phyloP scores from a whole-genome alignment of 2,113 vertebrate species.

The Aepyceros melampus region DNA sequence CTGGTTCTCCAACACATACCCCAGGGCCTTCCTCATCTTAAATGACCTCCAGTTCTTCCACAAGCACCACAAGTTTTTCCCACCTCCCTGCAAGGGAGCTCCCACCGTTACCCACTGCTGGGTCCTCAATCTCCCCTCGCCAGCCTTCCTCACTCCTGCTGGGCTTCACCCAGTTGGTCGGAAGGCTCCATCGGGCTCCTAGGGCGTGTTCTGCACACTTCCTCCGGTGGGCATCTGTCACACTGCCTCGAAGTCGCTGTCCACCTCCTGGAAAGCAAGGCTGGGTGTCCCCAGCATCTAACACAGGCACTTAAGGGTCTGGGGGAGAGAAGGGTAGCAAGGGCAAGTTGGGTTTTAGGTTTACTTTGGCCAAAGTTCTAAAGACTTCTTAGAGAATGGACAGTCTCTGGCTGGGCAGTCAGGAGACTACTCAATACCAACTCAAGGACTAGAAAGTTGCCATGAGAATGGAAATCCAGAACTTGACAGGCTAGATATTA shows the following conservation, averaged over 20 bases:
- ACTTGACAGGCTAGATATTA: not conserved
- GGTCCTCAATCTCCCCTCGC: too few relatives aligned
- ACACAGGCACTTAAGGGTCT: not conserved
- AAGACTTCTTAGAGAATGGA: not conserved
- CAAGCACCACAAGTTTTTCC: not conserved
- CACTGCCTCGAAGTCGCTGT: too few relatives aligned
- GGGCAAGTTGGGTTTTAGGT: not conserved
- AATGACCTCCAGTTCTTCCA: not conserved
- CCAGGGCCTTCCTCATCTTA: not conserved
- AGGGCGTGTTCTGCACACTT: fast-evolving
- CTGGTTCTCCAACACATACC: not conserved
- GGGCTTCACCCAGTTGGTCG: not conserved
- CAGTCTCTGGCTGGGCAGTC: not conserved
- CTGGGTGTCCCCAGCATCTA: not conserved
- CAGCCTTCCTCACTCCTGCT: not conserved
- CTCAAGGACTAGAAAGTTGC: not conserved
- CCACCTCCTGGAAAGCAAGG: not conserved
- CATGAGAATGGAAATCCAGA: not conserved
- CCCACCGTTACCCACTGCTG: fast-evolving
- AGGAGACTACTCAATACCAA: not conserved
- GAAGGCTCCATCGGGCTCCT: not conserved
- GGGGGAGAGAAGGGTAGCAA: not conserved
- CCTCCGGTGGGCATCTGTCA: not conserved
- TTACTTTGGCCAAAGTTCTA: not conserved
- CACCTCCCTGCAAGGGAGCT: not conserved